Percentiles rank a stretch among this genome's conserved stretches.
Conservation (phyloP, 1,140 invertebrate genomes). For the Rhagoletis zephyria region DNA sequence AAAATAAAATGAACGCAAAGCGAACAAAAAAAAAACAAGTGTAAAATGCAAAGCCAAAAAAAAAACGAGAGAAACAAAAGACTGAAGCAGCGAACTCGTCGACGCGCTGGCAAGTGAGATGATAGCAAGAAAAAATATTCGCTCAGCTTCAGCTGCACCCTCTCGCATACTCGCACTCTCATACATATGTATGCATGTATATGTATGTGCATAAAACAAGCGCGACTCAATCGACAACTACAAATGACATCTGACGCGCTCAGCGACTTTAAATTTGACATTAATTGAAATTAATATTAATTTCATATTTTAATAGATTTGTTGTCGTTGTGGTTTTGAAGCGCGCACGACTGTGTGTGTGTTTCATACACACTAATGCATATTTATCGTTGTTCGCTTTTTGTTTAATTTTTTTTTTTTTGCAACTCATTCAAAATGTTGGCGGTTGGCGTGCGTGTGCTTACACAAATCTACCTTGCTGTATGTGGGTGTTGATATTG, state of each 20-base stretch:
- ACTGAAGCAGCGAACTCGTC: constrained; percentile 4
- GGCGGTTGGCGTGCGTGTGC: background rate
- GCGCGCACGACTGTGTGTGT: background rate
- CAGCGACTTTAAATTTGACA: constrained; percentile 72
- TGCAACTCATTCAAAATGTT: background rate
- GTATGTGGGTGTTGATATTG: constrained; percentile 17
- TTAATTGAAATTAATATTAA: constrained; percentile 74
- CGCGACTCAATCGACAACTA: constrained; percentile 63
- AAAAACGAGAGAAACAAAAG: constrained; percentile 24
- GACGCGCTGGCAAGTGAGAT: background rate
- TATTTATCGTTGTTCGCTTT: background rate
- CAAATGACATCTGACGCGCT: constrained; percentile 72
- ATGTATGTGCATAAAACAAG: background rate
- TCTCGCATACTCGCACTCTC: background rate
- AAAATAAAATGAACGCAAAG: constrained; percentile 36
- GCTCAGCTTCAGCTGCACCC: background rate
- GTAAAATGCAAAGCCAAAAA: constrained; percentile 22
- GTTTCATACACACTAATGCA: background rate
- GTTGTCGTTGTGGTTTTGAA: background rate
- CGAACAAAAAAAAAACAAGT: background rate
- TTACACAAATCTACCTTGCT: background rate
- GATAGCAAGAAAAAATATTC: no score
- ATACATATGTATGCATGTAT: no score
- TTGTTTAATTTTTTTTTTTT: background rate
- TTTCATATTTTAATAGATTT: constrained; percentile 62